Conservation (phyloP, 2,888 invertebrate genomes). For the Eupeodes latifasciatus region DNA sequence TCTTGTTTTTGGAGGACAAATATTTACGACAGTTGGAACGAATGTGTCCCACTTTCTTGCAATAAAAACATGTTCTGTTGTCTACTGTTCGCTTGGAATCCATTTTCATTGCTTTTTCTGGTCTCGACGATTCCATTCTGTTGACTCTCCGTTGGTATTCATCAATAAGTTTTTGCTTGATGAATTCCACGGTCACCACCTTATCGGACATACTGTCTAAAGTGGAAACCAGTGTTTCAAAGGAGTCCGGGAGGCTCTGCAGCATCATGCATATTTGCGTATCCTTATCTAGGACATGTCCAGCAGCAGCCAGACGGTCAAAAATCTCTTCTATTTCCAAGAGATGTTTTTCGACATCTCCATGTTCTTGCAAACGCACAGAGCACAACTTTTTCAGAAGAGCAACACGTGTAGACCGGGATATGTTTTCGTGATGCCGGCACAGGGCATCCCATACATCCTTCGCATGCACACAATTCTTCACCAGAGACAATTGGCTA, state of each 20-base stretch:
- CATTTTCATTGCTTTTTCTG: constrained; percentile 9
- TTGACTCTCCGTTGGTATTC: constrained; percentile 21
- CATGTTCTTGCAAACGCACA: background rate
- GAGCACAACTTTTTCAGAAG: background rate
- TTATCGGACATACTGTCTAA: constrained; percentile 11
- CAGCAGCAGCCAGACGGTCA: constrained; percentile 19
- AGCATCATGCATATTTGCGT: constrained; percentile 23
- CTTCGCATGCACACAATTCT: constrained; percentile 22
- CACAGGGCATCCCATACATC: background rate
- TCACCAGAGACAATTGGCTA: constrained; percentile 14
- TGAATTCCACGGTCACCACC: constrained; percentile 9
- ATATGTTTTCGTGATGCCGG: background rate
- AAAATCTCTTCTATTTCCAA: background rate
- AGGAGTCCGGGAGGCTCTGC: constrained; percentile 20
- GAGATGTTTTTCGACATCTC: background rate
- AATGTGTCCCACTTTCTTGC: constrained; percentile 17
- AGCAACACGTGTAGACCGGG: background rate
- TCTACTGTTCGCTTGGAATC: constrained; percentile 10
- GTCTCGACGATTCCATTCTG: constrained; percentile 7
- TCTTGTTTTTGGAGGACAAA: too few relatives aligned
- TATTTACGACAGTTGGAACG: background rate
- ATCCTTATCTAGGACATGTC: constrained; percentile 24
- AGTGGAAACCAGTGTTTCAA: constrained; percentile 18
- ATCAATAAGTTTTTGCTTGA: constrained; percentile 18
- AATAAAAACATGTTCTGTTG: constrained; percentile 16